Percentiles rank a stretch among this genome's conserved stretches.
phyloP scores from a whole-genome alignment of 1,140 invertebrate species.

The Coelopa frigida region DNA sequence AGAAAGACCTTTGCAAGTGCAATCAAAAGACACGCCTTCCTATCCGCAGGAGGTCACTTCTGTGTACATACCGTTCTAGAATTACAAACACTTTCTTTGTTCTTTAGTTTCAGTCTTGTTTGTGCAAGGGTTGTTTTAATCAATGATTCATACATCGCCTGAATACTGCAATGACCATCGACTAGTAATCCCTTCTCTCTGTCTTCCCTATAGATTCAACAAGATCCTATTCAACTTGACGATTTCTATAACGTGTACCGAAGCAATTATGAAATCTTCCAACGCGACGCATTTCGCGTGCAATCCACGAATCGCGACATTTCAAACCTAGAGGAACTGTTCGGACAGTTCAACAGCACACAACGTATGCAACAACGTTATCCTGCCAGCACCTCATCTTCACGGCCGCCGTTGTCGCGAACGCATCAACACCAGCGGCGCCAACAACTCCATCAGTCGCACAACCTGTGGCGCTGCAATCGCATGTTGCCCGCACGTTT shows the following conservation, averaged over 20 bases:
- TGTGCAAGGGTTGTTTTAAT: no score
- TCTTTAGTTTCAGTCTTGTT: no score
- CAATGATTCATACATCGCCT: neutral
- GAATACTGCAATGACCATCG: neutral
- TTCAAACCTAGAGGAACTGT: constrained; percentile 40
- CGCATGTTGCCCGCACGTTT: constrained; percentile 55
- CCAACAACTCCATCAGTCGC: constrained; percentile 15
- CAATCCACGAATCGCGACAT: constrained; percentile 46
- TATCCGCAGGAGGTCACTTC: no score
- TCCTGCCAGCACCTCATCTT: neutral
- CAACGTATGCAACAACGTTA: neutral
- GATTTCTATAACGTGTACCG: constrained; percentile 47
- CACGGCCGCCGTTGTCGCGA: no score
- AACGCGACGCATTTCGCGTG: constrained; percentile 48
- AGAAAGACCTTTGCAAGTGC: no score
- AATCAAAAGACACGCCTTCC: no score
- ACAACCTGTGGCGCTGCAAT: constrained; percentile 55
- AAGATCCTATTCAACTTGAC: constrained; percentile 37
- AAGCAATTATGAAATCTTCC: constrained; percentile 46
- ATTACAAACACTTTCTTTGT: no score
- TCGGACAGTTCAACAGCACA: constrained; percentile 33
- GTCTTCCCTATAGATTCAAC: constrained; percentile 33
- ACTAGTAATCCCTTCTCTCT: no score
- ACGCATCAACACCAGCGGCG: neutral
- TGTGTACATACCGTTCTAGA: no score